Percentiles rank a stretch among this genome's conserved stretches.
Evolutionary conservation across 2,113 vertebrate genomes (phyloP).

Genomic region (Plectropomus leopardus): DNA sequence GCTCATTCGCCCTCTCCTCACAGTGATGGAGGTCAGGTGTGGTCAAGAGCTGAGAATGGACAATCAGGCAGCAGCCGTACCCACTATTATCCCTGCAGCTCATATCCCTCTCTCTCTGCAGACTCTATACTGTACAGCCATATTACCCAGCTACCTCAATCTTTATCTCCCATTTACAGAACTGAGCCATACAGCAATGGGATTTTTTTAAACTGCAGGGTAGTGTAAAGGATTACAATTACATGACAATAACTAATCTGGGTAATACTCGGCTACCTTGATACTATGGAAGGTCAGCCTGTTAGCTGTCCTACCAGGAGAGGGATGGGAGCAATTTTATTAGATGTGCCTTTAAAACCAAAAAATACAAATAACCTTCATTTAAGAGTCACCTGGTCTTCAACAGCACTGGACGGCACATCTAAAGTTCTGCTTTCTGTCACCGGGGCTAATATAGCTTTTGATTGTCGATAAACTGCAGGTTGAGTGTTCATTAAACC

Average conservation of each 20-base stretch:
- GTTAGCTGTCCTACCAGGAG: background rate
- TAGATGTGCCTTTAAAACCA: background rate
- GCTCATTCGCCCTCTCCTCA: conserved; percentile 50
- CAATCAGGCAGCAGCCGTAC: conserved; percentile 62
- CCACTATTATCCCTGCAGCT: conserved; percentile 57
- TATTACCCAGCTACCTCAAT: conserved; percentile 19
- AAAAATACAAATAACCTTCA: background rate
- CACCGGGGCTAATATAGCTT: background rate
- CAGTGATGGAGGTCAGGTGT: conserved; percentile 76
- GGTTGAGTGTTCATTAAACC: conserved; percentile 4
- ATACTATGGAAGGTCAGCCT: background rate
- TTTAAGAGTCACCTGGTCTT: background rate
- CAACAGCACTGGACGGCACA: too few species aligned
- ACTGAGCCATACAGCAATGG: background rate
- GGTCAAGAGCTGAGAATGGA: conserved; percentile 77
- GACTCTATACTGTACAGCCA: conserved; percentile 17
- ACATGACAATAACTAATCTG: background rate
- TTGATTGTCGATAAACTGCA: background rate
- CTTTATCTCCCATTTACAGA: conserved; percentile 34
- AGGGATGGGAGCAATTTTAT: background rate
- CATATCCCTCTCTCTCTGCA: conserved; percentile 30
- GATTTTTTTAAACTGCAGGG: background rate
- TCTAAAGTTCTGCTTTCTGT: background rate
- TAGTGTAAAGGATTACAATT: conserved; percentile 4
- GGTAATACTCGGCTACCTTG: background rate